Percentiles rank a stretch among this genome's conserved stretches.
phyloP scores from a whole-genome alignment of 2,113 vertebrate species.

The Ptilorrhoa leucosticta region DNA sequence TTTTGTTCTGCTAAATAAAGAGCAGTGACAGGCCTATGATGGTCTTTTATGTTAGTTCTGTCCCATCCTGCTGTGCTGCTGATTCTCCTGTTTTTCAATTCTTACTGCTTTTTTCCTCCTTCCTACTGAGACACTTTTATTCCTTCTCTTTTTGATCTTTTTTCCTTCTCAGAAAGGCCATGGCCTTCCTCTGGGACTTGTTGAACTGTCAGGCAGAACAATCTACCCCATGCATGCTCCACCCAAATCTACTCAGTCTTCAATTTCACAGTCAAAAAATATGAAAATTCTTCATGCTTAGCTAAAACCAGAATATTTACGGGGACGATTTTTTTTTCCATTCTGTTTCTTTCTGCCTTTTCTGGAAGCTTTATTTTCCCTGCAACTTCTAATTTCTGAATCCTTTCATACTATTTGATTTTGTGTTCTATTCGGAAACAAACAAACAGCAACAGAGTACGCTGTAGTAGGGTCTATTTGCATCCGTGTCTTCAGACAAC shows the following conservation, averaged over 20 bases:
- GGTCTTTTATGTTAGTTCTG: not conserved
- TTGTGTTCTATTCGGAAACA: not conserved
- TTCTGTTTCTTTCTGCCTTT: not conserved
- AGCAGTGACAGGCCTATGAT: not conserved
- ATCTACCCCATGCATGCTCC: not conserved
- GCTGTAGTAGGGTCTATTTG: not conserved
- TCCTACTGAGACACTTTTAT: not conserved
- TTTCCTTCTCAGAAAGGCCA: not conserved
- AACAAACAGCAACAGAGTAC: not conserved
- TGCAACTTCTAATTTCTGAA: not conserved
- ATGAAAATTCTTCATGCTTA: not conserved
- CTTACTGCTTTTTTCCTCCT: not conserved
- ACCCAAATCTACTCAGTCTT: not conserved
- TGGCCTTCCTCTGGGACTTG: not conserved
- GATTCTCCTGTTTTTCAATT: not conserved
- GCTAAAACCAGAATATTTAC: not conserved
- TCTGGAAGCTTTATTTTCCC: not conserved
- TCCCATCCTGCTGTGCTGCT: not conserved
- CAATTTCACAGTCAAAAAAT: not conserved
- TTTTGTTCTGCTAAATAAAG: not conserved
- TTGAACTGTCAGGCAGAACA: not conserved
- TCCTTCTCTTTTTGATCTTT: not conserved
- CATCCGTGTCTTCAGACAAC: not conserved
- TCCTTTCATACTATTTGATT: not conserved
- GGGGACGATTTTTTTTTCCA: not conserved